A percentile compares a stretch with the other conserved stretches of the same genome.
phyloP scores from a whole-genome alignment of 2,888 invertebrate genomes.

The Lasioglossum figueresi region DNA sequence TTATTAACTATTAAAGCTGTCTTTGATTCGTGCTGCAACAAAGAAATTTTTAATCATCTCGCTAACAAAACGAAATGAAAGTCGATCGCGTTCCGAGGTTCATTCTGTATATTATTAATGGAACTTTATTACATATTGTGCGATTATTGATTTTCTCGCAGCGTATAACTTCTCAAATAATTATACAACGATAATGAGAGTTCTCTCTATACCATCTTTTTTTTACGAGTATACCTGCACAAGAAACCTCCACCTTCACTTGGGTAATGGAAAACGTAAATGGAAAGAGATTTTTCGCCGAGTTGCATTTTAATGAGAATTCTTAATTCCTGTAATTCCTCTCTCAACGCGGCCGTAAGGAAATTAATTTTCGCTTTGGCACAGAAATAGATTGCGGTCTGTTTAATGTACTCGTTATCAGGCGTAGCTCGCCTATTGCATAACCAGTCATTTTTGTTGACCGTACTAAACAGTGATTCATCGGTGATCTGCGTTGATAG shows the following conservation, averaged over 20 bases:
- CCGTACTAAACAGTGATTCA: conserved; percentile 22
- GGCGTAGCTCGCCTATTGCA: background rate
- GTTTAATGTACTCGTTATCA: conserved; percentile 6
- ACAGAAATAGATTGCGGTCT: background rate
- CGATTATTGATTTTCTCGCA: background rate
- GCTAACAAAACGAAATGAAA: background rate
- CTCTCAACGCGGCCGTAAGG: background rate
- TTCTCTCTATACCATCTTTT: background rate
- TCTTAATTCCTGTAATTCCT: conserved; percentile 16
- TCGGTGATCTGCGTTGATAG: background rate
- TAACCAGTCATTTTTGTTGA: conserved; percentile 6
- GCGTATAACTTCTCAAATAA: background rate
- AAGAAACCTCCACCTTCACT: background rate
- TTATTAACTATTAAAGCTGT: too few species aligned
- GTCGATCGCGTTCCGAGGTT: background rate
- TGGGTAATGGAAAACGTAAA: conserved; percentile 1
- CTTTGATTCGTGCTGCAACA: background rate
- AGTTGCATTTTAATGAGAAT: conserved; percentile 12
- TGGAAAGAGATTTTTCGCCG: background rate
- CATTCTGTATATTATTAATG: background rate
- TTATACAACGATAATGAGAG: conserved; percentile 7
- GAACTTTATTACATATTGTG: background rate
- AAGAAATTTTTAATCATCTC: background rate
- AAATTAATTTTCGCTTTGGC: background rate
- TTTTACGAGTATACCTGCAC: background rate